Evolutionary conservation across 2,113 vertebrate species (phyloP).

Genomic region (Catharus bicknelli): DNA sequence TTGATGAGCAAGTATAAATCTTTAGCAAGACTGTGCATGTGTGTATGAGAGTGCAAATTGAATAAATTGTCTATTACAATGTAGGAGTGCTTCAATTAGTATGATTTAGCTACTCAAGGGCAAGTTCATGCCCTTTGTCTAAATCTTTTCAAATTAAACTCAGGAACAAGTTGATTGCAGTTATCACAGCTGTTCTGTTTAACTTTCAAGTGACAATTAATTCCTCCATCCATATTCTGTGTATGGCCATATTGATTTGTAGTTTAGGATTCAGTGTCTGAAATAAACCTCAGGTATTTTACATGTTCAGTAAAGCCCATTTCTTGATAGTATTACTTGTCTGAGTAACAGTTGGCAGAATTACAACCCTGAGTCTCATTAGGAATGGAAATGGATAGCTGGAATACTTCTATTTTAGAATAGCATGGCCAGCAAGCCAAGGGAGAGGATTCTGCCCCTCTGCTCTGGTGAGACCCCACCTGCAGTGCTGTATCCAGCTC

Average conservation of each 20-base stretch:
- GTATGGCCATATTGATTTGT: background rate
- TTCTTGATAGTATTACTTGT: background rate
- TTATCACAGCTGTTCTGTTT: background rate
- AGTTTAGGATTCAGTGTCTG: background rate
- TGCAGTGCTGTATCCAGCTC: background rate
- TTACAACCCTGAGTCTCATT: background rate
- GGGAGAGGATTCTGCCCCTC: background rate
- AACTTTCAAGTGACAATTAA: background rate
- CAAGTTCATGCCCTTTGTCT: background rate
- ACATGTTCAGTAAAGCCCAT: background rate
- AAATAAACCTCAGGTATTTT: background rate
- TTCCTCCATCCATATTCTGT: background rate
- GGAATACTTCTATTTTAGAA: background rate
- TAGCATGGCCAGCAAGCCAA: background rate
- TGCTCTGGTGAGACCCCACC: background rate
- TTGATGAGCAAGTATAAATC: background rate
- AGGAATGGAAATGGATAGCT: background rate
- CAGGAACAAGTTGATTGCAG: background rate
- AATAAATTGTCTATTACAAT: background rate
- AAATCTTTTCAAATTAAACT: background rate
- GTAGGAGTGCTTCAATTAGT: background rate
- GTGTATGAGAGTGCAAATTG: background rate
- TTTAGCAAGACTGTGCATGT: background rate
- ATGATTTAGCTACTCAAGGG: background rate
- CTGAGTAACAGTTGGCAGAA: background rate